Conservation (phyloP, 2,888 invertebrate genomes). For the Prosapia bicincta region DNA sequence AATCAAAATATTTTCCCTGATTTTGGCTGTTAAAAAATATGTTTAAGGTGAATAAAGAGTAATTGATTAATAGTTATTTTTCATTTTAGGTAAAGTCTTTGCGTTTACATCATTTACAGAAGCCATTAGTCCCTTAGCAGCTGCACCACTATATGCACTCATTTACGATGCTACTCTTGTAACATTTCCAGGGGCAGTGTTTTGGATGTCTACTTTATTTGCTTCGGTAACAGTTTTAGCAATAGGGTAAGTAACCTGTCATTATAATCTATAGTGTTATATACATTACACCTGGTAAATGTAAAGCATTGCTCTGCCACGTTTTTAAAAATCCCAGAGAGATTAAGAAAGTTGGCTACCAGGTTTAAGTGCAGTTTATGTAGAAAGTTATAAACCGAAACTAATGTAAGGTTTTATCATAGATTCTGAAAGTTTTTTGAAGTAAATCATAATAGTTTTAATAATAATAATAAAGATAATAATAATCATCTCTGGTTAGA, state of each 20-base stretch:
- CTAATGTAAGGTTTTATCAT: no score
- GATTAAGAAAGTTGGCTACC: neutral
- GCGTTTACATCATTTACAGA: conserved; percentile 64
- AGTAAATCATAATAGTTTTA: no score
- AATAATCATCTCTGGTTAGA: no score
- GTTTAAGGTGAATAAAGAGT: no score
- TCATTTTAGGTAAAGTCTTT: conserved; percentile 58
- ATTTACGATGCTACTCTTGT: conserved; percentile 55
- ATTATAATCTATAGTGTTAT: neutral
- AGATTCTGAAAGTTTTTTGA: no score
- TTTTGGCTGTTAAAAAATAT: no score
- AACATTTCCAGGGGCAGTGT: conserved; percentile 10
- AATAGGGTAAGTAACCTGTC: conserved; percentile 4
- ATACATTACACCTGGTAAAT: neutral
- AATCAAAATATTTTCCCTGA: no score
- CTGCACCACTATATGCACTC: conserved; percentile 60
- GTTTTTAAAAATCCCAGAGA: no score
- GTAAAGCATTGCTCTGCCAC: neutral
- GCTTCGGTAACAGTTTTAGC: neutral
- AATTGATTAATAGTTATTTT: conserved; percentile 4
- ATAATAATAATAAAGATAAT: no score
- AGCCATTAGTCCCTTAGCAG: conserved; percentile 57
- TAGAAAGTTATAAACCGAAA: no score
- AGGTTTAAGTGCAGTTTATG: neutral
- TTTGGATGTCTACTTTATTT: conserved; percentile 12